Evolutionary conservation across 2,113 vertebrate genomes (phyloP).

Genomic region (Siniperca chuatsi): DNA sequence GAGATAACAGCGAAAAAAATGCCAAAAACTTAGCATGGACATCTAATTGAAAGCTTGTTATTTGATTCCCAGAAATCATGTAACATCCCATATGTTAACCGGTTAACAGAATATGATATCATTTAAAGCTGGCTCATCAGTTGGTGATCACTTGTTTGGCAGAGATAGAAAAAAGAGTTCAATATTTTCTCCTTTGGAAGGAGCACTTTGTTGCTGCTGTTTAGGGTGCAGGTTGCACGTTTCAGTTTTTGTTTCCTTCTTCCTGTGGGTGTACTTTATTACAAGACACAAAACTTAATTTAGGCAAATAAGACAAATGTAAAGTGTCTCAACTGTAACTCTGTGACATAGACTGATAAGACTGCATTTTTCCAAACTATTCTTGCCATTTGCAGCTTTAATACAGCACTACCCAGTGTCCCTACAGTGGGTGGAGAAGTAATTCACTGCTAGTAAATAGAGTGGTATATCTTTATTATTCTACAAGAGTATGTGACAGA

Average conservation of each 20-base stretch:
- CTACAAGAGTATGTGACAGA: conserved; percentile 37
- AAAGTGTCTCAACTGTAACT: background rate
- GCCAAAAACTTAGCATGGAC: background rate
- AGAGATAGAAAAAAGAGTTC: background rate
- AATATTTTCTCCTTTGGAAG: background rate
- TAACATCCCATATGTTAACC: background rate
- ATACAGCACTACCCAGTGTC: background rate
- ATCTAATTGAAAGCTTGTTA: background rate
- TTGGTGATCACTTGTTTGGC: background rate
- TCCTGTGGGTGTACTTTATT: background rate
- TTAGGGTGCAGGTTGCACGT: background rate
- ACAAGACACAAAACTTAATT: background rate
- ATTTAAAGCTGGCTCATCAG: background rate
- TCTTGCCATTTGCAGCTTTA: background rate
- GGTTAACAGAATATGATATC: background rate
- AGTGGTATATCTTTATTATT: conserved; percentile 33
- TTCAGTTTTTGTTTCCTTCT: background rate
- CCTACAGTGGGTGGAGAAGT: background rate
- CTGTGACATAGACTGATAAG: background rate
- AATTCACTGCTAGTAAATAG: background rate
- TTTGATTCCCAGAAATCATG: background rate
- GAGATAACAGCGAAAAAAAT: too few species aligned
- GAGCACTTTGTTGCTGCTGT: background rate
- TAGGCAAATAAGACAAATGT: background rate
- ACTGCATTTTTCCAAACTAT: background rate